These are phyloP conservation scores for Cartodere bifasciata DNA, from an alignment of 2,888 invertebrate species.

Conservation along the genomic window DNA sequence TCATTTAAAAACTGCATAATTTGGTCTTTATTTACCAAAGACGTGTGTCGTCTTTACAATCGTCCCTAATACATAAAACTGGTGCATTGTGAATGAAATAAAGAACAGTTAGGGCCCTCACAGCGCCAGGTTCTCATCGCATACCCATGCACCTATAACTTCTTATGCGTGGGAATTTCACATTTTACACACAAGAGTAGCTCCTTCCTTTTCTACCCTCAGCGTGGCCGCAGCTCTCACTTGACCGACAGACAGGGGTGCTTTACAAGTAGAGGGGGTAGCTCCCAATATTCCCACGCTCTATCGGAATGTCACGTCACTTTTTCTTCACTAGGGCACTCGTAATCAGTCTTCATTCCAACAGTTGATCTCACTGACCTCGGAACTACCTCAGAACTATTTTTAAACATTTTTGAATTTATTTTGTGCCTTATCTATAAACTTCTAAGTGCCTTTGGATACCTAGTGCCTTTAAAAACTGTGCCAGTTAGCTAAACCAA, in stretches of 20 bases:
- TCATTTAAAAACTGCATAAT: no score
- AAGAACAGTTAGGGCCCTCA: no score
- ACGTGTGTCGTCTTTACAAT: no score
- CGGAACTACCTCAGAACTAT: neutral
- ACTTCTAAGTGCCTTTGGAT: no score
- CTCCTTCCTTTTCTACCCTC: no score
- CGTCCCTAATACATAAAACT: no score
- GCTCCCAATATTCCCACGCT: conserved; percentile 25
- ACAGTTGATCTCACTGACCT: neutral
- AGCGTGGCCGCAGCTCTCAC: no score
- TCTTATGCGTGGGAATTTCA: conserved; percentile 12
- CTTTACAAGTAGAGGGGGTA: conserved; percentile 11
- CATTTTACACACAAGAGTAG: conserved; percentile 11
- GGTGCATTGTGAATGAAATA: no score
- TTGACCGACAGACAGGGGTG: conserved; percentile 12
- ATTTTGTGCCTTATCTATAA: no score
- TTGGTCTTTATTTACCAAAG: no score
- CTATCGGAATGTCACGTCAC: conserved; percentile 24
- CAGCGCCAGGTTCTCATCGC: no score
- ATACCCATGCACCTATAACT: no score
- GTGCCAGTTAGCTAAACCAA: conserved; percentile 3
- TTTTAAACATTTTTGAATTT: neutral
- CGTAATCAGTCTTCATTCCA: conserved; percentile 1
- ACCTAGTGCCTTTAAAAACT: neutral
- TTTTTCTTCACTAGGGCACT: conserved; percentile 1